These are phyloP conservation scores for Streblospio benedicti DNA, from an alignment of 1,140 invertebrate genomes.

Conservation along the genomic window DNA sequence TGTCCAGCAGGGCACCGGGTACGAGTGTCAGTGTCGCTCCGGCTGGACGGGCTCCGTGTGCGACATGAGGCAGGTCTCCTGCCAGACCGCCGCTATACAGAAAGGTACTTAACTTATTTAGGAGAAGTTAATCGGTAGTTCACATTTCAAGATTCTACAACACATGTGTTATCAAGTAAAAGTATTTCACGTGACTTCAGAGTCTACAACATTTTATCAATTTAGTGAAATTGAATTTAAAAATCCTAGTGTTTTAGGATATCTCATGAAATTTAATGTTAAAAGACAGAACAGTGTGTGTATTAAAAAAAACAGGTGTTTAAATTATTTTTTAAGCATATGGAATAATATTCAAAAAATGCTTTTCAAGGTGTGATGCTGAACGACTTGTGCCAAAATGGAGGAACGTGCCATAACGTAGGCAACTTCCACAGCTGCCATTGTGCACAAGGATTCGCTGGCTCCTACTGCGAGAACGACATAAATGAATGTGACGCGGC, in stretches of 20 bases:
- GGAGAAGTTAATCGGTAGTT: not conserved
- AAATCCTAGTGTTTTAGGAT: too few species aligned
- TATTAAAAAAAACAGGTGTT: too few species aligned
- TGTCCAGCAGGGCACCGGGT: conserved; percentile 56
- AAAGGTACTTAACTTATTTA: conserved; percentile 64
- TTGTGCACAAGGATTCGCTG: conserved; percentile 13
- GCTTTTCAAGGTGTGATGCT: conserved; percentile 49
- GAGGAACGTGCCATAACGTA: conserved; percentile 18
- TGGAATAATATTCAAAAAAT: too few species aligned
- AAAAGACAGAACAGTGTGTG: too few species aligned
- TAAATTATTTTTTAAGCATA: too few species aligned
- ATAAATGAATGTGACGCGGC: conserved; percentile 15
- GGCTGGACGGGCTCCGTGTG: conserved; percentile 91
- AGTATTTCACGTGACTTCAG: too few species aligned
- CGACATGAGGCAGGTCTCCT: conserved; percentile 74
- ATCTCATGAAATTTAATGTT: too few species aligned
- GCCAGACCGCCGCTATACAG: conserved; percentile 55
- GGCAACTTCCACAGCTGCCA: conserved; percentile 12
- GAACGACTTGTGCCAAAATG: conserved; percentile 39
- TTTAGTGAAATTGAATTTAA: too few species aligned
- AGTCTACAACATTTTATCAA: too few species aligned
- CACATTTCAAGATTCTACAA: not conserved
- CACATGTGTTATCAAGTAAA: too few species aligned
- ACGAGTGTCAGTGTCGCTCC: conserved; percentile 62
- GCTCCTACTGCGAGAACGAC: conserved; percentile 17